Conservation (phyloP, 2,888 invertebrate genomes). For the Melanotus villosus region DNA sequence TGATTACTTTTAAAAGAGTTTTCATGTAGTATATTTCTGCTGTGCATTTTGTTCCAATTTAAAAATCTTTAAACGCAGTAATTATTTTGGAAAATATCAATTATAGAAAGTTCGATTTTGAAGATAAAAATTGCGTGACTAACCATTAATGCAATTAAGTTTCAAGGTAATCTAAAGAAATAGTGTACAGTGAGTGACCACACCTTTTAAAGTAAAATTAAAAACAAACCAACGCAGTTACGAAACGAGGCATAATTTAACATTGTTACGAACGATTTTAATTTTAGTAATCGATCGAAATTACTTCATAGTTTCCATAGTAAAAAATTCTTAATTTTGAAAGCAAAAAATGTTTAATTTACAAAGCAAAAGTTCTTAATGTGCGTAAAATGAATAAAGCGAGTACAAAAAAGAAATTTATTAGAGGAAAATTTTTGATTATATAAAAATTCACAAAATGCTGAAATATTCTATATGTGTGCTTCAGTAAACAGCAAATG, state of each 20-base stretch:
- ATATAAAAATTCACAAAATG: background rate
- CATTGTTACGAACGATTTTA: background rate
- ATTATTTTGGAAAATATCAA: too few relatives aligned
- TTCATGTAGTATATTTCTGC: too few relatives aligned
- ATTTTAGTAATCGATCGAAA: background rate
- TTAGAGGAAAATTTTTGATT: constrained; percentile 4
- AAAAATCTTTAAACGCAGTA: too few relatives aligned
- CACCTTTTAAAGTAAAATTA: constrained; percentile 10
- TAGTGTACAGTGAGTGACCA: background rate
- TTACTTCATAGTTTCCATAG: too few relatives aligned
- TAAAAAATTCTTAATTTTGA: too few relatives aligned
- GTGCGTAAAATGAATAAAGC: too few relatives aligned
- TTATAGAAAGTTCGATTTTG: background rate
- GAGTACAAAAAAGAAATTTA: too few relatives aligned
- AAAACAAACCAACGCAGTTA: background rate
- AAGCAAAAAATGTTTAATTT: too few relatives aligned
- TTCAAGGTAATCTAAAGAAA: constrained; percentile 44
- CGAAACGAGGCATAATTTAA: constrained; percentile 2
- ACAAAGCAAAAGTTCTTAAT: too few relatives aligned
- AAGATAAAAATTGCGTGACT: constrained; percentile 37
- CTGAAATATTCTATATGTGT: background rate
- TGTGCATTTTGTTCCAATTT: too few relatives aligned
- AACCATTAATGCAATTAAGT: constrained; percentile 42
- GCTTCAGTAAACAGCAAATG: background rate
- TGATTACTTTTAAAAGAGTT: too few relatives aligned